Conservation (phyloP, 1,140 invertebrate genomes). For the Meloidogyne floridensis region DNA sequence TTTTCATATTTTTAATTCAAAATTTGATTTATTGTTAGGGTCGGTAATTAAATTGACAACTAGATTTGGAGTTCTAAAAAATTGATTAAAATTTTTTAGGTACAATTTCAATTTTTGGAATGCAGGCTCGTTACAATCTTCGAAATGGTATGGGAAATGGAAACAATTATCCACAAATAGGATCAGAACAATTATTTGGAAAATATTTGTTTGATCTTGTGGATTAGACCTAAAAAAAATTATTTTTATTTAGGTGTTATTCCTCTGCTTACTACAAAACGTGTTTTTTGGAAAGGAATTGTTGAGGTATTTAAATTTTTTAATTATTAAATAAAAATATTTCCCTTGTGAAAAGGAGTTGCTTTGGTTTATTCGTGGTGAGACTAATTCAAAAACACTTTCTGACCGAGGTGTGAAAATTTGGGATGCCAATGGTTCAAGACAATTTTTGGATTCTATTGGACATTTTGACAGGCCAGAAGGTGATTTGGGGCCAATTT, state of each 20-base stretch:
- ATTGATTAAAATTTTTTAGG: conserved; percentile 70
- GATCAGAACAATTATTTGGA: too few relatives aligned
- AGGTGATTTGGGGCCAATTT: conserved; percentile 94
- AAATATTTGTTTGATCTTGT: too few relatives aligned
- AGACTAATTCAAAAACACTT: conserved; percentile 86
- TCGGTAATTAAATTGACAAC: too few relatives aligned
- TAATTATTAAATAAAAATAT: too few relatives aligned
- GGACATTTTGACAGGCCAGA: conserved; percentile 73
- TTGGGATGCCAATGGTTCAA: conserved; percentile 81
- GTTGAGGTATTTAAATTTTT: conserved; percentile 79
- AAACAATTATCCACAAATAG: too few relatives aligned
- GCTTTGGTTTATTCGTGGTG: conserved; percentile 90
- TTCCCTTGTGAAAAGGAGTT: neutral
- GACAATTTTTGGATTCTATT: conserved; percentile 83
- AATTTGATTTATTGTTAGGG: too few relatives aligned
- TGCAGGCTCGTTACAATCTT: conserved; percentile 84
- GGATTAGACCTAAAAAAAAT: neutral
- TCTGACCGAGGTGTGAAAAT: conserved; percentile 85
- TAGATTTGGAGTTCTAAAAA: too few relatives aligned
- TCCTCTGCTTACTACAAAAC: conserved; percentile 92
- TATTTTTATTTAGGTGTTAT: conserved; percentile 71
- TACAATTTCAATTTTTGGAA: conserved; percentile 87
- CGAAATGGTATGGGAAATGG: conserved; percentile 70
- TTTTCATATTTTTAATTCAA: neutral
- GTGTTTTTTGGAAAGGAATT: conserved; percentile 88